Evolutionary conservation across 2,113 vertebrate species (phyloP).

Genomic region (Beaufortia kweichowensis): DNA sequence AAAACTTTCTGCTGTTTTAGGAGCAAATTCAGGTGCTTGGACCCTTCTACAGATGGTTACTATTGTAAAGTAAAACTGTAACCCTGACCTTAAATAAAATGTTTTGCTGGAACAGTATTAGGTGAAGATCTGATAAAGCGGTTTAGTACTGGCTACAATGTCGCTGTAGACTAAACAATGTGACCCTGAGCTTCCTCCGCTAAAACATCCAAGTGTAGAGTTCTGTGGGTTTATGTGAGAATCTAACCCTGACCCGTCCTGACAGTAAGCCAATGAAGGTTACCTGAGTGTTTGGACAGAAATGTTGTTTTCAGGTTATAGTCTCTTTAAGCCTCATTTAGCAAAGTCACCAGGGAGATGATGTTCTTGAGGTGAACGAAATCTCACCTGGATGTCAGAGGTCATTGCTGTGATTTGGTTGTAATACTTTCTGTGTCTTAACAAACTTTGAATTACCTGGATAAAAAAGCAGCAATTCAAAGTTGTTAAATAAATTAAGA

Average conservation of each 20-base stretch:
- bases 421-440: too few relatives aligned
- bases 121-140: conserved; percentile 13
- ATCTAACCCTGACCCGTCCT: conserved; percentile 26
- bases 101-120: conserved; percentile 28
- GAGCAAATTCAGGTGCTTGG: too few relatives aligned
- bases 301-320: not conserved
- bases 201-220: conserved; percentile 20
- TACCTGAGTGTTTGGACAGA: conserved; percentile 4
- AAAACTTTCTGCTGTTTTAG: too few relatives aligned
- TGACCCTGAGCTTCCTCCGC: conserved; percentile 19
- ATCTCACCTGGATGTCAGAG: not conserved
- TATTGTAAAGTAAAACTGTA: not conserved
- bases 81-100: not conserved
- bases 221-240: conserved; percentile 1
- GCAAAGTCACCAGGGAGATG: not conserved
- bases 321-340: conserved; percentile 16
- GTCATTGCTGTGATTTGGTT: not conserved
- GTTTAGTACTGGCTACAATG: not conserved
- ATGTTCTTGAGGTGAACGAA: not conserved
- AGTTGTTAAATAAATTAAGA: too few relatives aligned
- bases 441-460: too few relatives aligned
- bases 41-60: not conserved
- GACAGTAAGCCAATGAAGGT: conserved; percentile 5
- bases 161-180: conserved; percentile 35
- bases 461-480: too few relatives aligned